Base-by-base conservation (phyloP, 2,797 vertebrate genomes). In the Mus spretus region DNA sequence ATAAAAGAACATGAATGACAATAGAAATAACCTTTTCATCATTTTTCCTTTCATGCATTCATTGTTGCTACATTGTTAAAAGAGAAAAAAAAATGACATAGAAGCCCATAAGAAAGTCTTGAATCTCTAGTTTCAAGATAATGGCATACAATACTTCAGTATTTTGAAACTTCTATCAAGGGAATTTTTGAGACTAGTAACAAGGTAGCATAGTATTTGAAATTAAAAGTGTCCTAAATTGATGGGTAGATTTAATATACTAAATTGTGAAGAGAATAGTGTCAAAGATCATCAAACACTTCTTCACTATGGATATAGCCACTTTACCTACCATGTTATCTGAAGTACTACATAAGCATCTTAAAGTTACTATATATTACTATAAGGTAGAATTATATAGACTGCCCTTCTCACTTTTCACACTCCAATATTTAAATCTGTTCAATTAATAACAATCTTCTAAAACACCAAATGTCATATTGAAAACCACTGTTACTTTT, bases 21-120 rank as follows among this genome's bases (percentile, higher is more conserved):
- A 95, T 96, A 87, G 96, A 96, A 89, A 95, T 97, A 97, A 72
- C 59, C 57, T 70, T 97, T 97, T 97, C 89, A 97, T 95, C 90
- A 97, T 95, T 75, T 95, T 94, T 77, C 55, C 83, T 97, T 97
- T 97, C 37, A 93, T 88, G 74, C 79, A 84, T 90, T 89, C 92
- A 94, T 96, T 97, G 85, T 97, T 79, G 82, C 50, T 67, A 10
- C 85, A 75, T 84, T 97, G 85, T 96, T 89, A 53, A 70, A 89
- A 84, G 88, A 40, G 47, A 89, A 95, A 63, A 70, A 70, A 79
- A 93, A 83, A 77, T 59, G 63, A 26, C 28, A 65, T 72, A 95
- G 91, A 96, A 96, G 90, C 70, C 65, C 55, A 95, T 97, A 96
- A 93, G 79, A 96, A 97, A 97, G 86, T 74, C 75, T 89, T 82